Evolutionary conservation across 2,797 vertebrate species (phyloP), one percentile per base, ranked within the genome.

Genomic region (Alauda arvensis): DNA sequence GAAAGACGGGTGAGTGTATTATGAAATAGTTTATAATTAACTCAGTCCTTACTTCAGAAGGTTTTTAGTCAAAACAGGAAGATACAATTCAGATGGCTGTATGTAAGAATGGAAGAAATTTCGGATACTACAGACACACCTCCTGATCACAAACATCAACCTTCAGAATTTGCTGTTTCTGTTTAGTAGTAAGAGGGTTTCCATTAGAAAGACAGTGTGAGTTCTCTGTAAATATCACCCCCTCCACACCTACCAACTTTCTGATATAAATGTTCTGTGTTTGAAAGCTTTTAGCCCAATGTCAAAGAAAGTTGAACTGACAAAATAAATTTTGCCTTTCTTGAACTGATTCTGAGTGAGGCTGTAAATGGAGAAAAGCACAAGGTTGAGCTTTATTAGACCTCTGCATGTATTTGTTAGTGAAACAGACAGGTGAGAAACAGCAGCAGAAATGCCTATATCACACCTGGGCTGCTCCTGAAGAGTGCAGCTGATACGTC

Each of bases 31-130:
- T 89, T 85, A 87, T 91, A 94, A 91, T 70, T 78, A 79, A 71
- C 8, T 28, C 62, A 55, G 46, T 76, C 89, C 68, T 95, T 93
- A 70, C 65, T 80, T 95, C 90, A 90, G 74, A 87, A 95, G 85
- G 87, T 87, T 83, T 78, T 91, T 88, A 92, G 86, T 96, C 94
- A 96, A 97, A 97, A 96, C 93, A 96, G 94, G 93, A 97, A 97
- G 95, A 91, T 92, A 75, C 40, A 90, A 89, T 88, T 94, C 90
- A 87, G 89, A 93, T 91, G 87, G 42, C 89, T 95, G 88, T 91
- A 84, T 66, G 33, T 75, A 74, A 84, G 78, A 87, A 75, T 33
- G 23, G 70, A 91, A 80, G 53, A 91, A 85, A 72, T 71, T 85
- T 86, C 37, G 79, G 85, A 84, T 79, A 14, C 23, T 79, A 20